Evolutionary conservation across 2,113 vertebrate genomes (phyloP).

Genomic region (Mormyrus lacerda): DNA sequence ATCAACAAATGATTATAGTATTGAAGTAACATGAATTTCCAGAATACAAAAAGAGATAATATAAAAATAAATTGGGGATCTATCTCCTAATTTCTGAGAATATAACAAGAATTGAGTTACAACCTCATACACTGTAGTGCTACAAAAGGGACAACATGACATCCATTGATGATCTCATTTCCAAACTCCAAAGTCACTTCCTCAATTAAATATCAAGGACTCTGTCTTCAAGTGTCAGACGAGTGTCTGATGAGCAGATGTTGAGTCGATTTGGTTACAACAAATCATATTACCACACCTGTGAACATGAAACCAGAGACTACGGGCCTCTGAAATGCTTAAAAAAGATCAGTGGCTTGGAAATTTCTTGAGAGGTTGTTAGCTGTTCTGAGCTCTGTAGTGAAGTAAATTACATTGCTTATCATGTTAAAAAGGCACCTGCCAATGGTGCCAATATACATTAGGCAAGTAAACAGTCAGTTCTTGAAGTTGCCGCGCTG

Average conservation of each 20-base stretch:
- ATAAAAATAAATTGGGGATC: not conserved
- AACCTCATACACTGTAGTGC: not conserved
- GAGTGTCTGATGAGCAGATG: not conserved
- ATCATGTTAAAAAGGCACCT: not conserved
- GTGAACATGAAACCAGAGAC: constrained; percentile 13
- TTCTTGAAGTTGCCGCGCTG: too few relatives aligned
- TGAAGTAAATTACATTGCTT: not conserved
- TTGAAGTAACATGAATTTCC: not conserved
- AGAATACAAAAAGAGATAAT: not conserved
- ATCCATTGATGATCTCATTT: not conserved
- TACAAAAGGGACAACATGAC: not conserved
- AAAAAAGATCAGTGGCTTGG: not conserved
- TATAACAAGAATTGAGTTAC: not conserved
- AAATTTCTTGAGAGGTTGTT: not conserved
- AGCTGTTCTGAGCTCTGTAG: not conserved
- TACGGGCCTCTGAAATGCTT: not conserved
- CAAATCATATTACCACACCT: not conserved
- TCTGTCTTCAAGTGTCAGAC: not conserved
- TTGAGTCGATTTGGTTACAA: not conserved
- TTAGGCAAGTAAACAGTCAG: too few relatives aligned
- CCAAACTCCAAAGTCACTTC: not conserved
- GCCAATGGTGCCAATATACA: too few relatives aligned
- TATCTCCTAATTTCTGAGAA: not conserved
- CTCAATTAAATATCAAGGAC: not conserved
- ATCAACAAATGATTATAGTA: not conserved